A percentile compares a stretch with the other conserved stretches of the same genome.
Conservation (phyloP, 2,113 vertebrate species). For the Amblyornis subalaris region DNA sequence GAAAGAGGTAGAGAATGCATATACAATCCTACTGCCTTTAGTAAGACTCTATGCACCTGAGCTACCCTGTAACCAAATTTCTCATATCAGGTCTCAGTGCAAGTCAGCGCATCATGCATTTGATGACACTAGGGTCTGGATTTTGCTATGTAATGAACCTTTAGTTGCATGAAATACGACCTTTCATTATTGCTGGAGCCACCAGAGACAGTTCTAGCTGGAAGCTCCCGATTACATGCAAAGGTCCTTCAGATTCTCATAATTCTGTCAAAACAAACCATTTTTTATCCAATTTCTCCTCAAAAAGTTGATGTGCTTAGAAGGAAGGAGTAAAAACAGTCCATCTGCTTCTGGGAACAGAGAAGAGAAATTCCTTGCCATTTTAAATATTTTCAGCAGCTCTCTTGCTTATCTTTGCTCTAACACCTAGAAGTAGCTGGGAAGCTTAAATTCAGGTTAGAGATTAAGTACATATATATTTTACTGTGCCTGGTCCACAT, state of each 20-base stretch:
- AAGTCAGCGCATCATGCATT: neutral
- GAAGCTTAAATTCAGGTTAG: neutral
- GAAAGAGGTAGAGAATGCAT: neutral
- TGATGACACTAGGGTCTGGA: neutral
- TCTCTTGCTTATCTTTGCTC: constrained; percentile 1
- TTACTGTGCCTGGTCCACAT: constrained; percentile 10
- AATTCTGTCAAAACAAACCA: neutral
- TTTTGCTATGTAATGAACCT: neutral
- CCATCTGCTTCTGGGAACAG: neutral
- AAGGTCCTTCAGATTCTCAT: neutral
- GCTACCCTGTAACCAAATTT: fast-evolving
- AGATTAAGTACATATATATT: neutral
- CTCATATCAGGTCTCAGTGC: neutral
- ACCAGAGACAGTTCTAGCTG: neutral
- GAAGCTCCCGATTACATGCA: neutral
- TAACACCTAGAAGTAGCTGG: neutral
- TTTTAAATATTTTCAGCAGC: constrained; percentile 5
- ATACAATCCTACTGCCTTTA: neutral
- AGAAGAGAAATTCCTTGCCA: neutral
- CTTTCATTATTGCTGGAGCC: neutral
- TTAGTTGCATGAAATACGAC: neutral
- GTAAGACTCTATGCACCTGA: neutral
- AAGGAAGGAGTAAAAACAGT: neutral
- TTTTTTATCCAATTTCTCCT: neutral
- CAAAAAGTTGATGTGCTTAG: neutral